Evolutionary conservation across 2,797 vertebrate genomes (phyloP).

Genomic region (Mus caroli): DNA sequence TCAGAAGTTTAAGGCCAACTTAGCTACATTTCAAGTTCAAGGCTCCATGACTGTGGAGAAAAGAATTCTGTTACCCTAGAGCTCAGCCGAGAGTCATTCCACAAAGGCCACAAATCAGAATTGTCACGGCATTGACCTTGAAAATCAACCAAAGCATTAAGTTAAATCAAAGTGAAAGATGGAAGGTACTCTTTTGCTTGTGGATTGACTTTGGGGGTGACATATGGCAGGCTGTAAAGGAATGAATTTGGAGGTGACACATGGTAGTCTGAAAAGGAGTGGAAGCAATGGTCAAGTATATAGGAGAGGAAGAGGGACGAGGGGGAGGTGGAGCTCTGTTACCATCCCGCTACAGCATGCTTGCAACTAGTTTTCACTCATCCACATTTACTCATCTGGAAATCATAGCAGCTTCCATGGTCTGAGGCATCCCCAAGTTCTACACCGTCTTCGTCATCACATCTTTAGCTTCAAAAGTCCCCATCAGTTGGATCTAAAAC

Average conservation of each 20-base stretch:
- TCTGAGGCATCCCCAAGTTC: not conserved
- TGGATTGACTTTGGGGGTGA: not conserved
- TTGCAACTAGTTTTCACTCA: not conserved
- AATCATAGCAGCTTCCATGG: not conserved
- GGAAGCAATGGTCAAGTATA: not conserved
- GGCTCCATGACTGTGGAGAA: not conserved
- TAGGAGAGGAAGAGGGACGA: not conserved
- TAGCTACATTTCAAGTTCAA: not conserved
- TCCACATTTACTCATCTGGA: not conserved
- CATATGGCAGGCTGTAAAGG: not conserved
- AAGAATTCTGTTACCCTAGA: not conserved
- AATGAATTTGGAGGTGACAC: not conserved
- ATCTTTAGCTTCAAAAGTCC: not conserved
- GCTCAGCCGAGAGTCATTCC: not conserved
- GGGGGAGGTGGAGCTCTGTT: fast-evolving
- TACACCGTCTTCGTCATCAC: not conserved
- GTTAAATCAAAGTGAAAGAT: not conserved
- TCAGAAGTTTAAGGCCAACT: not conserved
- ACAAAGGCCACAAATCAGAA: not conserved
- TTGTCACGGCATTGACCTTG: not conserved
- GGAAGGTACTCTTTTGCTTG: not conserved
- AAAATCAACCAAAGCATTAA: not conserved
- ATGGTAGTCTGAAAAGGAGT: not conserved
- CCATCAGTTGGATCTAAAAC: not conserved
- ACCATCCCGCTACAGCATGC: fast-evolving